Conservation (phyloP, 2,797 vertebrate genomes). For the Eulemur coronatus region DNA sequence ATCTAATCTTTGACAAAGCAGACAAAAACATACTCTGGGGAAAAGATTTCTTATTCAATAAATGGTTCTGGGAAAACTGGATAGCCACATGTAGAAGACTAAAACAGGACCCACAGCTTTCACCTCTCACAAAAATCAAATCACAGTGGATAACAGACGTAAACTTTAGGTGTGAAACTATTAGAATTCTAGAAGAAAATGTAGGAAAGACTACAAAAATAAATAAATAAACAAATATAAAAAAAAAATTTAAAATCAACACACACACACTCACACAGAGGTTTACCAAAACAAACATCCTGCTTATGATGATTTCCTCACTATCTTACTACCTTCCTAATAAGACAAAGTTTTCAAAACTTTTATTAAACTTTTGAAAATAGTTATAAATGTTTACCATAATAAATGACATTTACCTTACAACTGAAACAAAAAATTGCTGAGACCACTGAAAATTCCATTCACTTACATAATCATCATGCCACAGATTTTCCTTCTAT, state of each 20-base stretch:
- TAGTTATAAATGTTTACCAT: background rate
- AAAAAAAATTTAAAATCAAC: background rate
- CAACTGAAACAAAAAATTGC: background rate
- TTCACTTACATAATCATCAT: background rate
- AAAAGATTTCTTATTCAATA: too few species aligned
- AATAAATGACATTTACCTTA: background rate
- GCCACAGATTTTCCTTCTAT: background rate
- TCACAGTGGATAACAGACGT: too few species aligned
- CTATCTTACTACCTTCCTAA: constrained; percentile 6
- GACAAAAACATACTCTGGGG: too few species aligned
- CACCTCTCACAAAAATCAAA: too few species aligned
- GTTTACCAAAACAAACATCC: background rate
- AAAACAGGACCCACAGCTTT: too few species aligned
- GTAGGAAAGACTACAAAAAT: too few species aligned
- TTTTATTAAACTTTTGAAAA: constrained; percentile 15
- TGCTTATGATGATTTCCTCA: background rate
- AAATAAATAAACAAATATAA: too few species aligned
- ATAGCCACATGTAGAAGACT: too few species aligned
- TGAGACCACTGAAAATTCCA: background rate
- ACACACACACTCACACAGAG: background rate
- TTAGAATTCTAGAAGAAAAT: too few species aligned
- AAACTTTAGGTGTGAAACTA: too few species aligned
- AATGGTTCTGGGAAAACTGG: too few species aligned
- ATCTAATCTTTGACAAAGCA: too few species aligned
- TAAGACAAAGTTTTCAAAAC: background rate